A percentile compares a stretch with the other conserved stretches of the same genome.
Evolutionary conservation across 1,140 invertebrate species (phyloP).

Genomic region (Atopsyche davidsoni): DNA sequence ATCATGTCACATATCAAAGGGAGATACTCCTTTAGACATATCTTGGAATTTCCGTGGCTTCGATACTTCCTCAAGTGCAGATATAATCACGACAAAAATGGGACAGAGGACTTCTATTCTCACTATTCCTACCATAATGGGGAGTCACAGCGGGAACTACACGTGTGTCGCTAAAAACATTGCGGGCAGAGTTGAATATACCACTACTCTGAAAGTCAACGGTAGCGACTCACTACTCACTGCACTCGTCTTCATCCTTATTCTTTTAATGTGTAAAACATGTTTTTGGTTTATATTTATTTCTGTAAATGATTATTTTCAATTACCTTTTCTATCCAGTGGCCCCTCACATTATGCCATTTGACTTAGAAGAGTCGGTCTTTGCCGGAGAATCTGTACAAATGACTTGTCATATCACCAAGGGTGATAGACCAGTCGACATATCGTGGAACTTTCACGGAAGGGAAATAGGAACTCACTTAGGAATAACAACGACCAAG

Average conservation of each 20-base stretch:
- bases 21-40: constrained; percentile 57
- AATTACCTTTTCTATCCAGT: constrained; percentile 53
- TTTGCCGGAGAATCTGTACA: constrained; percentile 67
- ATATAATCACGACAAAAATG: constrained; percentile 53
- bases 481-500: constrained; percentile 44
- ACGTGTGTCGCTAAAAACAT: constrained; percentile 62
- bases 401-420: constrained; percentile 66
- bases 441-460: constrained; percentile 70
- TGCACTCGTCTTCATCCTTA: no score
- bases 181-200: constrained; percentile 60
- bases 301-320: background rate
- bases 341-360: constrained; percentile 65
- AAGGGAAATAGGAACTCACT: constrained; percentile 41
- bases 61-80: constrained; percentile 37
- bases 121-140: constrained; percentile 54
- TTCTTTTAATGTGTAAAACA: no score
- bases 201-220: constrained; percentile 64
- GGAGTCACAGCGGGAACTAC: constrained; percentile 55
- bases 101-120: constrained; percentile 59
- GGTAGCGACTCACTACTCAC: constrained; percentile 50
- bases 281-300: background rate
- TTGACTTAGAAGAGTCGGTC: constrained; percentile 56
- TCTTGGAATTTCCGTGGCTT: constrained; percentile 48
- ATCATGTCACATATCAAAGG: constrained; percentile 58
- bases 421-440: constrained; percentile 65